These are phyloP conservation scores for Paguma larvata DNA, from an alignment of 2,797 vertebrate species.

Conservation along the genomic window DNA sequence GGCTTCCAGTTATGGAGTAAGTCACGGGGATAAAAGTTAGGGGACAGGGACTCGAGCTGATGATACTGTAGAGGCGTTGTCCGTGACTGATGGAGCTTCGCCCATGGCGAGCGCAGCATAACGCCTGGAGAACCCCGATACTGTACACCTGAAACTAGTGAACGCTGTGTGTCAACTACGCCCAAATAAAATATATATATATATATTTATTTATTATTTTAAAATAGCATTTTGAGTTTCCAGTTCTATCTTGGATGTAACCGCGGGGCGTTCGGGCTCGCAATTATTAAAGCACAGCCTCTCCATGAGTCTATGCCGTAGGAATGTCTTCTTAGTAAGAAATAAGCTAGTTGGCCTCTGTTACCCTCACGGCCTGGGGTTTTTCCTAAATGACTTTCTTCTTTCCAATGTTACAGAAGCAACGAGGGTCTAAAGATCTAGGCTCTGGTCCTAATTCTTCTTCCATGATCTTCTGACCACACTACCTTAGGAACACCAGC, in stretches of 20 bases:
- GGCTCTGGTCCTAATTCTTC: too few species aligned
- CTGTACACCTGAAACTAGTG: background rate
- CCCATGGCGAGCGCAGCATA: background rate
- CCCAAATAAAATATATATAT: background rate
- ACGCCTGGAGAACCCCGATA: background rate
- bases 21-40: background rate
- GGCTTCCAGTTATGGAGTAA: background rate
- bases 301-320: fast-evolving
- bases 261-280: background rate
- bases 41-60: background rate
- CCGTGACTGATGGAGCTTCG: background rate
- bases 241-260: fast-evolving
- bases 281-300: background rate
- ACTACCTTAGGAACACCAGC: background rate
- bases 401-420: background rate
- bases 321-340: background rate
- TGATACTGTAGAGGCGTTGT: background rate
- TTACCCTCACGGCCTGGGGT: background rate
- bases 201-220: background rate
- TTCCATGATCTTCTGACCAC: background rate
- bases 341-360: background rate
- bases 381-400: background rate
- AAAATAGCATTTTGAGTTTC: background rate
- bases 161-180: background rate
- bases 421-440: background rate